Evolutionary conservation across 2,113 vertebrate genomes (phyloP).

Genomic region (Lucifuga dentata): DNA sequence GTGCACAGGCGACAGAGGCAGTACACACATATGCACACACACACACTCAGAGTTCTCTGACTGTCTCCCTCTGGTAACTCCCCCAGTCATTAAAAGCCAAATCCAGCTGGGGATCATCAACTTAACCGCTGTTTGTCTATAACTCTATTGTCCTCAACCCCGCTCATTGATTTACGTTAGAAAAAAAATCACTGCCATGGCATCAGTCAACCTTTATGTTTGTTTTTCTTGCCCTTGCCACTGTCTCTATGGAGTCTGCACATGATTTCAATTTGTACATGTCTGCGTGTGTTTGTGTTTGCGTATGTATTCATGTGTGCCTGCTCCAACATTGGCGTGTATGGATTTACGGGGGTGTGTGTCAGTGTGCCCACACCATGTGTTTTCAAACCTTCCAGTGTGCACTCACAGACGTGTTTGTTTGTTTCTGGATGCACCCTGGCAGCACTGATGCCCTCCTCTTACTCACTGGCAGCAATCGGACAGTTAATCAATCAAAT

Average conservation of each 20-base stretch:
- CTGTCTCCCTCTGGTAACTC: slow-evolving; percentile 9
- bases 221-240: slow-evolving; percentile 48
- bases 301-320: slow-evolving; percentile 56
- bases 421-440: slow-evolving; percentile 67
- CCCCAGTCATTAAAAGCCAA: slow-evolving; percentile 3
- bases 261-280: slow-evolving; percentile 58
- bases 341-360: slow-evolving; percentile 68
- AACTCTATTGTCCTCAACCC: slow-evolving; percentile 40
- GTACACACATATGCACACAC: not conserved
- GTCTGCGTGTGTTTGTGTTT: slow-evolving; percentile 60
- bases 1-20: not conserved
- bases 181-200: slow-evolving; percentile 41
- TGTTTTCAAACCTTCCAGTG: slow-evolving; percentile 72
- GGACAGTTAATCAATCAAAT: slow-evolving; percentile 88
- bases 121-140: slow-evolving; percentile 44
- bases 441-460: slow-evolving; percentile 68
- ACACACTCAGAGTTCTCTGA: not conserved
- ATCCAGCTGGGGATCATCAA: slow-evolving; percentile 39
- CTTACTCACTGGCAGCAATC: slow-evolving; percentile 76
- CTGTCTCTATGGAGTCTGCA: slow-evolving; percentile 60
- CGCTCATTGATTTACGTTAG: slow-evolving; percentile 55
- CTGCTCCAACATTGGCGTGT: slow-evolving; percentile 63
- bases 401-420: slow-evolving; percentile 70
- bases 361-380: slow-evolving; percentile 63
- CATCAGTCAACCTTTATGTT: slow-evolving; percentile 54